These are phyloP conservation scores for Himantopus leucocephalus DNA, from an alignment of 2,113 vertebrate genomes.

Conservation along the genomic window DNA sequence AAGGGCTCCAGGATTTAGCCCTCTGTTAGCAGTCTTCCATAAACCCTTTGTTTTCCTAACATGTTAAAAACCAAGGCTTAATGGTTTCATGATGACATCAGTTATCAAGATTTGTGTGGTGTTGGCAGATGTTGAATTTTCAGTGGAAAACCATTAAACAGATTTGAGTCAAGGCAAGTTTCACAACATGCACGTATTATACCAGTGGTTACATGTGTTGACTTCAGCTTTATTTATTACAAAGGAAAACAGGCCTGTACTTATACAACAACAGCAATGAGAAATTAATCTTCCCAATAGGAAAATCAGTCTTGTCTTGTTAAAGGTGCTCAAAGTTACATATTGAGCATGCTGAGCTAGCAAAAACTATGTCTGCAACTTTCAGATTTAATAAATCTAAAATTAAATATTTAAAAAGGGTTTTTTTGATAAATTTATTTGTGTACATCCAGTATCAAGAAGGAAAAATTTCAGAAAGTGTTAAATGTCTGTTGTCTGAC, in stretches of 20 bases:
- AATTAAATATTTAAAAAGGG: background rate
- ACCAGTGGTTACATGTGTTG: slow-evolving; percentile 60
- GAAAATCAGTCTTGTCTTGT: slow-evolving; percentile 62
- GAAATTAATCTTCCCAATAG: slow-evolving; percentile 63
- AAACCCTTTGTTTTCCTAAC: slow-evolving; percentile 63
- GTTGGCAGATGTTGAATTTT: slow-evolving; percentile 73
- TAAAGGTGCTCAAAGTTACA: slow-evolving; percentile 48
- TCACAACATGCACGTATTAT: slow-evolving; percentile 50
- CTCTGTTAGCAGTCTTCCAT: slow-evolving; percentile 66
- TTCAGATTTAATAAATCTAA: slow-evolving; percentile 28
- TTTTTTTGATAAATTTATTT: background rate
- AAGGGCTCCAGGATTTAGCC: slow-evolving; percentile 52
- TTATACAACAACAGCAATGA: slow-evolving; percentile 53
- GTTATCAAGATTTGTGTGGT: slow-evolving; percentile 73
- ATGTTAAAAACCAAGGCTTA: slow-evolving; percentile 60
- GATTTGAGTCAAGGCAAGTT: slow-evolving; percentile 62
- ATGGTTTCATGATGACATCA: slow-evolving; percentile 70
- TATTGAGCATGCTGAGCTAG: slow-evolving; percentile 36
- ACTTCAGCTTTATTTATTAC: slow-evolving; percentile 70
- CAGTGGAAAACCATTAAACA: slow-evolving; percentile 69
- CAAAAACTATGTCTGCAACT: slow-evolving; percentile 25
- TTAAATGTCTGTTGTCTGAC: background rate
- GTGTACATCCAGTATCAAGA: background rate
- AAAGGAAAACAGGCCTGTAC: slow-evolving; percentile 65
- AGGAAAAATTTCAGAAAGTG: background rate